These are phyloP conservation scores for Benitochromis conjunctus DNA, from an alignment of 2,113 vertebrate genomes.

Conservation along the genomic window DNA sequence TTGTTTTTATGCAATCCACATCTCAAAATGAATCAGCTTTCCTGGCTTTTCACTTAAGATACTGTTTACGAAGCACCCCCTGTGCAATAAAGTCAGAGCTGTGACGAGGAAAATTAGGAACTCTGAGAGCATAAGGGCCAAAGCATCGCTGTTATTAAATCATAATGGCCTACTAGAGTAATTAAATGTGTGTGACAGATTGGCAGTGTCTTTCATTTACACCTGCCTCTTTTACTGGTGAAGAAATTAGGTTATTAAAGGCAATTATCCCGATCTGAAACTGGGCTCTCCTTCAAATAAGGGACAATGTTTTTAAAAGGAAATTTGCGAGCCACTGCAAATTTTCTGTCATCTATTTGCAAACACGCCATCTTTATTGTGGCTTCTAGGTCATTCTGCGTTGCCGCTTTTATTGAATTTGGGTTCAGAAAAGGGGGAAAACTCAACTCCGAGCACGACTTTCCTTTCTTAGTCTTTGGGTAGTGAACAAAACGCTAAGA, in stretches of 20 bases:
- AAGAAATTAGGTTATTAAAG: conserved; percentile 1
- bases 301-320: background rate
- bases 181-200: background rate
- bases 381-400: background rate
- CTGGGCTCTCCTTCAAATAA: background rate
- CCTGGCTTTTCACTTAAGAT: background rate
- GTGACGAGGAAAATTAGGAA: background rate
- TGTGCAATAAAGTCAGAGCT: background rate
- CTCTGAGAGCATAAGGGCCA: background rate
- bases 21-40: background rate
- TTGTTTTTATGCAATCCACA: background rate
- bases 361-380: background rate
- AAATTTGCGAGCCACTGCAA: background rate
- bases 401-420: background rate
- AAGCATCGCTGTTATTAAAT: background rate
- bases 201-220: background rate
- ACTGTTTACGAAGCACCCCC: background rate
- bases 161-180: background rate
- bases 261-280: background rate
- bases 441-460: background rate
- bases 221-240: background rate
- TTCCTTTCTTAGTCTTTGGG: background rate
- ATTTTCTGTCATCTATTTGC: background rate
- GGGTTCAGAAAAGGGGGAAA: background rate
- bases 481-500: background rate